These are phyloP conservation scores for Nematostella vectensis DNA, from an alignment of 92 coral and sea anemone genomes.

Conservation along the genomic window DNA sequence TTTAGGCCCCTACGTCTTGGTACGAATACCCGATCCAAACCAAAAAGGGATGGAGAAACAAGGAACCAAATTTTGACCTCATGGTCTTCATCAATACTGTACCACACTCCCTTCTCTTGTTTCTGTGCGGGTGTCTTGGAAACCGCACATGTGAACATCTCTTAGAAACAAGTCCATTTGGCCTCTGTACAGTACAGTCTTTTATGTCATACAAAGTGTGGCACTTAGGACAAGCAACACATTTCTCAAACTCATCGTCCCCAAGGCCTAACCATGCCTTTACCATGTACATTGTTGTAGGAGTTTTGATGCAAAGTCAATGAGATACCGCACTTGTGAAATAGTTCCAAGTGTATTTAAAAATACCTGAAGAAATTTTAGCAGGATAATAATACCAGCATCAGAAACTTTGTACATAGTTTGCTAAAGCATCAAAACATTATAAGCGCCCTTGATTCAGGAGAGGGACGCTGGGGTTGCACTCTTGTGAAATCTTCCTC, in stretches of 20 bases:
- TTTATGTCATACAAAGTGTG: constrained; percentile 19
- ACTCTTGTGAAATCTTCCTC: not conserved
- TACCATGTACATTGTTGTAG: constrained; percentile 36
- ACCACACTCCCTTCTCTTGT: constrained; percentile 32
- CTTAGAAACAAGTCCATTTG: constrained; percentile 31
- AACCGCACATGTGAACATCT: constrained; percentile 31
- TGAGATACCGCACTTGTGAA: constrained; percentile 9
- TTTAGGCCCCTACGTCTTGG: too few species aligned
- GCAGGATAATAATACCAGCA: constrained; percentile 21
- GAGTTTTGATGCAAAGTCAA: constrained; percentile 34
- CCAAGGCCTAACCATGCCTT: constrained; percentile 12
- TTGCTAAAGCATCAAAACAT: constrained; percentile 42
- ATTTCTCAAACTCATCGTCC: constrained; percentile 40
- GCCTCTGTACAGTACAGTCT: constrained; percentile 20
- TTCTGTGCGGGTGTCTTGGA: constrained; percentile 35
- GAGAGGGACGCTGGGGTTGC: not conserved
- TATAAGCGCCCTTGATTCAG: constrained; percentile 21
- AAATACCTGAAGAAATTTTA: constrained; percentile 32
- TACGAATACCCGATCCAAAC: too few species aligned
- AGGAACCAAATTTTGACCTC: constrained; percentile 32
- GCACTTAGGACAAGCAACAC: constrained; percentile 43
- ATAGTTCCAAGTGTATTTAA: constrained; percentile 19
- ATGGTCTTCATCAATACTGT: constrained; percentile 38
- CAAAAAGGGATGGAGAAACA: constrained; percentile 42
- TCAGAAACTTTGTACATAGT: constrained; percentile 41